phyloP scores from a whole-genome alignment of 2,113 vertebrate species.

The Oophaga pumilio region DNA sequence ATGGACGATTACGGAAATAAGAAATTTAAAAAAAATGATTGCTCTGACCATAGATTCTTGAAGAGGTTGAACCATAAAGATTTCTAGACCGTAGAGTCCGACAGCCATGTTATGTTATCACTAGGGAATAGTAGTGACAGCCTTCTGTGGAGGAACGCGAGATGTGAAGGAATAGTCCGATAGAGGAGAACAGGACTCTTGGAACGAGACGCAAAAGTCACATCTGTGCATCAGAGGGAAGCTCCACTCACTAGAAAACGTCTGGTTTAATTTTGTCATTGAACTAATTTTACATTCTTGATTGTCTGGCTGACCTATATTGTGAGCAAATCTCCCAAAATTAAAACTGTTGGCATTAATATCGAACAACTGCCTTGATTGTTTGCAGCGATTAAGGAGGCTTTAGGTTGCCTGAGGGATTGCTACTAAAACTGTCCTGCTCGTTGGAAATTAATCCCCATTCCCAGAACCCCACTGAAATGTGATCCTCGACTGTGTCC shows the following conservation, averaged over 20 bases:
- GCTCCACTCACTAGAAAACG: neutral
- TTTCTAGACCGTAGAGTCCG: neutral
- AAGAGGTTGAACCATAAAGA: too few relatives aligned
- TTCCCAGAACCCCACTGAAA: constrained; percentile 45
- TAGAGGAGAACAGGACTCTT: neutral
- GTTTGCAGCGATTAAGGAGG: constrained; percentile 60
- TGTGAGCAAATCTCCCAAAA: constrained; percentile 56
- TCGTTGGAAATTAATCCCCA: constrained; percentile 52
- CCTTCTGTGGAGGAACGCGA: neutral
- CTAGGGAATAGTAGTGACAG: neutral
- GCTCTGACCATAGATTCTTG: too few relatives aligned
- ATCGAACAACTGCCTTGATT: constrained; percentile 59
- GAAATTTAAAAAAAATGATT: too few relatives aligned
- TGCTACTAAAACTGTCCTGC: constrained; percentile 56
- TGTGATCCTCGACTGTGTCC: constrained; percentile 34
- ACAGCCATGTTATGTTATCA: neutral
- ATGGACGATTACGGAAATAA: too few relatives aligned
- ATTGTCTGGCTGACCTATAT: constrained; percentile 57
- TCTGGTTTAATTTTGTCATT: constrained; percentile 9
- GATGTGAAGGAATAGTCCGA: neutral
- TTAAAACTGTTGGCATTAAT: constrained; percentile 60
- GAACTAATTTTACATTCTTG: constrained; percentile 38
- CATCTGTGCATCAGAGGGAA: neutral
- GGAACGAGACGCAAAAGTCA: neutral
- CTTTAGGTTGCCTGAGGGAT: constrained; percentile 55